Evolutionary conservation across 2,888 invertebrate genomes (phyloP).

Genomic region (Auanema sp.): DNA sequence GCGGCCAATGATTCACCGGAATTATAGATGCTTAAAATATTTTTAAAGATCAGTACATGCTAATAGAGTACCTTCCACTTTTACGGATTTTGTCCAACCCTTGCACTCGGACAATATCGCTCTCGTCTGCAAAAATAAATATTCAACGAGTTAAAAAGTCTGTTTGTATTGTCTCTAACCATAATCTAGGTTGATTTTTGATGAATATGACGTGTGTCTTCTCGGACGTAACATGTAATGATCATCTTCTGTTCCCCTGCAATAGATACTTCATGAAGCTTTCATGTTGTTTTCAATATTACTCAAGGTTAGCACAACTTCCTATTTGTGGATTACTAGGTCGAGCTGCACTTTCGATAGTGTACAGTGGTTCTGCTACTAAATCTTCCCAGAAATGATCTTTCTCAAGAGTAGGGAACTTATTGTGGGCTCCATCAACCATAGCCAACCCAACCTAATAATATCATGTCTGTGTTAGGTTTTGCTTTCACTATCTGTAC

Average conservation of each 20-base stretch:
- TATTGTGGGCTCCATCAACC: slow-evolving; percentile 54
- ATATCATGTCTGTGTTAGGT: not conserved
- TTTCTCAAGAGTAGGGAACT: slow-evolving; percentile 45
- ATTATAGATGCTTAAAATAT: slow-evolving; percentile 20
- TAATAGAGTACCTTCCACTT: slow-evolving; percentile 21
- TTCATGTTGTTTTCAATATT: not conserved
- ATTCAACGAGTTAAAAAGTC: not conserved
- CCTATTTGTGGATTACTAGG: slow-evolving; percentile 58
- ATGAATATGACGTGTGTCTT: slow-evolving; percentile 5
- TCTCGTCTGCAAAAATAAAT: slow-evolving; percentile 25
- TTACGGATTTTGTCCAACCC: slow-evolving; percentile 24
- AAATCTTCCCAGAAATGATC: slow-evolving; percentile 53
- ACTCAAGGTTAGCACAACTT: slow-evolving; percentile 49
- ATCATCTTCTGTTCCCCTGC: slow-evolving; percentile 43
- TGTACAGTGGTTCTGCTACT: slow-evolving; percentile 56
- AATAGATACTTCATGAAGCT: not conserved
- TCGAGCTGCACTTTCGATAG: slow-evolving; percentile 51
- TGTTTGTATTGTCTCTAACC: not conserved
- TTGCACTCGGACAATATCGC: slow-evolving; percentile 39
- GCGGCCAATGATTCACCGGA: slow-evolving; percentile 38
- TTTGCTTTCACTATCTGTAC: slow-evolving; percentile 14
- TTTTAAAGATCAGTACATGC: not conserved
- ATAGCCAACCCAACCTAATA: slow-evolving; percentile 51
- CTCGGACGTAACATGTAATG: slow-evolving; percentile 35
- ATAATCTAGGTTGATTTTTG: slow-evolving; percentile 4